These are phyloP conservation scores for Papilio aristodemus DNA, from an alignment of 1,140 invertebrate species.

Conservation along the genomic window DNA sequence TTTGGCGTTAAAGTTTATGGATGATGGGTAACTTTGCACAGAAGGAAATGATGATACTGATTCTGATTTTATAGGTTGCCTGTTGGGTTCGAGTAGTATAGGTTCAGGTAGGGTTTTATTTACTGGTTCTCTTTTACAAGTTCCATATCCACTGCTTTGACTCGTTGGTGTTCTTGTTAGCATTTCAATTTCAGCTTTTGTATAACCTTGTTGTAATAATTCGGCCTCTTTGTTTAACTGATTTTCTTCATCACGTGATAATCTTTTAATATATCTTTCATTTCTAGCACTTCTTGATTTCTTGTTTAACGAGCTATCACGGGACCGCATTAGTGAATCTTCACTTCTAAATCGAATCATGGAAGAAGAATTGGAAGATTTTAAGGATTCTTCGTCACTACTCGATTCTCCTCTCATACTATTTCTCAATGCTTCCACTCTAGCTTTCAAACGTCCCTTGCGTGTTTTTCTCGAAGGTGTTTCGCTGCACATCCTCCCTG, in stretches of 20 bases:
- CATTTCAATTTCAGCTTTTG: slow-evolving; percentile 77
- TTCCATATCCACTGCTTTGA: slow-evolving; percentile 76
- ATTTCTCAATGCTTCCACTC: slow-evolving; percentile 84
- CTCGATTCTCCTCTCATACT: slow-evolving; percentile 83
- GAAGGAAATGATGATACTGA: slow-evolving; percentile 78
- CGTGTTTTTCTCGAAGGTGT: slow-evolving; percentile 80
- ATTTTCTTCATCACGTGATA: slow-evolving; percentile 85
- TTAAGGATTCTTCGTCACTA: slow-evolving; percentile 86
- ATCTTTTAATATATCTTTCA: slow-evolving; percentile 88
- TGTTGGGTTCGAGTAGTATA: slow-evolving; percentile 58
- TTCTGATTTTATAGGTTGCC: slow-evolving; percentile 69
- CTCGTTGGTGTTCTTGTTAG: slow-evolving; percentile 74
- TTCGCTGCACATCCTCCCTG: slow-evolving; percentile 78
- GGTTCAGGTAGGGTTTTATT: slow-evolving; percentile 60
- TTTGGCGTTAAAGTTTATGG: slow-evolving; percentile 79
- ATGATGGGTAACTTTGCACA: slow-evolving; percentile 77
- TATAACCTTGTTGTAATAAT: slow-evolving; percentile 74
- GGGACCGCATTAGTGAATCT: slow-evolving; percentile 82
- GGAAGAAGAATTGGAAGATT: slow-evolving; percentile 83
- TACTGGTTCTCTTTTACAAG: slow-evolving; percentile 70
- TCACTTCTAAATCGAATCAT: slow-evolving; percentile 84
- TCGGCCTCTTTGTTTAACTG: slow-evolving; percentile 82
- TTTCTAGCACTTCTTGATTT: slow-evolving; percentile 85
- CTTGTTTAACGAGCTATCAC: slow-evolving; percentile 80
- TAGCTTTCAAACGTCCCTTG: slow-evolving; percentile 82